These are phyloP conservation scores for Vulpes ferrilata DNA, from an alignment of 2,113 vertebrate genomes.

Conservation along the genomic window DNA sequence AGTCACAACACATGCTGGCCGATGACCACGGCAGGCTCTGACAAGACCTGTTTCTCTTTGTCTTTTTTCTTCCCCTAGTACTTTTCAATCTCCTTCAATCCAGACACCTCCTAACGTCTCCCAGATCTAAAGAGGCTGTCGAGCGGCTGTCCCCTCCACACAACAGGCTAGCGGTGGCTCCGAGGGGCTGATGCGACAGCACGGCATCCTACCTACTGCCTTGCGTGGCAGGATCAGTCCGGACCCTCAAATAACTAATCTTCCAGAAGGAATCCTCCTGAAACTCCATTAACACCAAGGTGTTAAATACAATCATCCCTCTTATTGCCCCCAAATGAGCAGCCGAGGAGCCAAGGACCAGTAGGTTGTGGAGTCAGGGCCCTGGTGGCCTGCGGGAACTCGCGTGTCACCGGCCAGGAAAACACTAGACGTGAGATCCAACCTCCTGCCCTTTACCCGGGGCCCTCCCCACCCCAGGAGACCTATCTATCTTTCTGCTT, in stretches of 20 bases:
- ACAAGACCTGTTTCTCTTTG: neutral
- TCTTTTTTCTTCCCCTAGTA: neutral
- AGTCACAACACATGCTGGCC: neutral
- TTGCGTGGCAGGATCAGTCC: neutral
- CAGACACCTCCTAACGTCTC: neutral
- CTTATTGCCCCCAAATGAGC: neutral
- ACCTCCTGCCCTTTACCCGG: neutral
- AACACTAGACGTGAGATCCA: neutral
- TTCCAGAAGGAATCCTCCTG: slow-evolving; percentile 26
- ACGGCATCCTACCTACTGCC: neutral
- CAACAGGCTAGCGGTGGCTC: neutral
- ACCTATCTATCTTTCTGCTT: slow-evolving; percentile 65
- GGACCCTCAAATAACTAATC: slow-evolving; percentile 3
- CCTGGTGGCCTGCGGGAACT: neutral
- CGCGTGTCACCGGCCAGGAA: neutral
- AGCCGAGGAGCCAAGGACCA: neutral
- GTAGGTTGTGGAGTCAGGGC: neutral
- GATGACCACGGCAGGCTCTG: neutral
- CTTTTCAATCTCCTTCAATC: neutral
- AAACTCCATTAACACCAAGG: neutral
- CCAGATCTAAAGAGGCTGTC: neutral
- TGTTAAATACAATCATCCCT: neutral
- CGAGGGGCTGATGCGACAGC: neutral
- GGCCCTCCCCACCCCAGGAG: neutral
- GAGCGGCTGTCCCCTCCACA: neutral